Evolutionary conservation across 2,113 vertebrate genomes (phyloP), one percentile per base, ranked within the genome.

Genomic region (Ceuthmochares aereus): DNA sequence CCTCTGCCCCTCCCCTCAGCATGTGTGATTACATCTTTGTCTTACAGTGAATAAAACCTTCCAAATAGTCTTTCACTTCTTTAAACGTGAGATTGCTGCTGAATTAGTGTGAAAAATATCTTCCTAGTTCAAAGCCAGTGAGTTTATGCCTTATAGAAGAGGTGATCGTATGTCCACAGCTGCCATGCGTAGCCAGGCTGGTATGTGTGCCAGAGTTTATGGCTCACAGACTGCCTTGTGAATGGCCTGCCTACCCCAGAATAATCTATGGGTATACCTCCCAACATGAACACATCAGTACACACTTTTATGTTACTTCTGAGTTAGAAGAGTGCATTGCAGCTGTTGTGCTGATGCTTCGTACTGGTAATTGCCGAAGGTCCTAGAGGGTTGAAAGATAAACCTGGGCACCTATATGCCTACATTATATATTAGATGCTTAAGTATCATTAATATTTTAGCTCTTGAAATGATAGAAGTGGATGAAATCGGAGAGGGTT

Each of bases 361-460:
- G 0, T 79, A 6, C 70, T 73, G 40, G 63, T 59, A 14, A 16
- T 32, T 90, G 60, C 68, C 88, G 73, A 15, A 32, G 59, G 40
- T 70, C 37, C 68, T 59, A 7, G 3, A 45, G 27, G 56, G 64
- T 3, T 95, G 95, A 84, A 94, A 96, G 87, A 27, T 80, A 91
- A 93, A 47, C 85, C 63, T 51, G 51, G 67, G 72, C 67, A 45
- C 26, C 55, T 89, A 10, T 68, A 18, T 4, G 7, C 76, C 75
- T 75, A 26, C 59, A 37, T 82, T 84, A 87, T 67, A 9, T 77
- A 62, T 70, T 49, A 34, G 85, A 56, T 86, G 83, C 88, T 94
- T 75, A 78, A 74, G n/a, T n/a, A 17, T 63, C 76, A 64, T 88
- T 63, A 94, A 86, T 90, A 64, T 92, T 97, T 93, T 86, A 94